phyloP scores from a whole-genome alignment of 2,797 vertebrate species.

The Nyctalus aviator region DNA sequence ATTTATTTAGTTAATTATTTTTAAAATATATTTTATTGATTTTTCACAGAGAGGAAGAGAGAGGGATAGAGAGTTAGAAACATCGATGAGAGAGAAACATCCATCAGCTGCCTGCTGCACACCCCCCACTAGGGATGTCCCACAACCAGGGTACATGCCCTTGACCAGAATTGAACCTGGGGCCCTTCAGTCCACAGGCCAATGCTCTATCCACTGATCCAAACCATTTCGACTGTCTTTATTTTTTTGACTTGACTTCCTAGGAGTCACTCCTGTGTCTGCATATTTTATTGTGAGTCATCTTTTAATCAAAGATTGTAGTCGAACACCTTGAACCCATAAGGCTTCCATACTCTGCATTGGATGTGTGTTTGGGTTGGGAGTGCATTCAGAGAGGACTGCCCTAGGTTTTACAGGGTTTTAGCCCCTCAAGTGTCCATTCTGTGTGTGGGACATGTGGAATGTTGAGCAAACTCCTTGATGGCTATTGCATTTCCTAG shows the following conservation, averaged over 20 bases:
- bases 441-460: neutral
- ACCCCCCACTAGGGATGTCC: too few species aligned
- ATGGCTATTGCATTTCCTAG: neutral
- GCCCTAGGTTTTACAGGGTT: neutral
- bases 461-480: neutral
- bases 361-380: neutral
- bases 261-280: neutral
- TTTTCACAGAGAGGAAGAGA: too few species aligned
- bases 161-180: too few species aligned
- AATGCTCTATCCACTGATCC: too few species aligned
- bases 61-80: too few species aligned
- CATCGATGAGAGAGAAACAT: too few species aligned
- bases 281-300: neutral
- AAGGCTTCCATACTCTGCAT: neutral
- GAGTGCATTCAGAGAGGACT: neutral
- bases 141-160: too few species aligned
- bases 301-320: neutral
- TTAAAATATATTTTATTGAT: too few species aligned
- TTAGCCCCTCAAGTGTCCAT: fast-evolving
- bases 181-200: too few species aligned
- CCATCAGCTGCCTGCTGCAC: too few species aligned
- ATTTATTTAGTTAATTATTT: neutral
- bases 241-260: neutral
- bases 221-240: neutral
- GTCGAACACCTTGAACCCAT: neutral